Percentiles rank a stretch among this genome's conserved stretches.
Conservation (phyloP, 2,888 invertebrate genomes). For the Heterodera filipjevi region DNA sequence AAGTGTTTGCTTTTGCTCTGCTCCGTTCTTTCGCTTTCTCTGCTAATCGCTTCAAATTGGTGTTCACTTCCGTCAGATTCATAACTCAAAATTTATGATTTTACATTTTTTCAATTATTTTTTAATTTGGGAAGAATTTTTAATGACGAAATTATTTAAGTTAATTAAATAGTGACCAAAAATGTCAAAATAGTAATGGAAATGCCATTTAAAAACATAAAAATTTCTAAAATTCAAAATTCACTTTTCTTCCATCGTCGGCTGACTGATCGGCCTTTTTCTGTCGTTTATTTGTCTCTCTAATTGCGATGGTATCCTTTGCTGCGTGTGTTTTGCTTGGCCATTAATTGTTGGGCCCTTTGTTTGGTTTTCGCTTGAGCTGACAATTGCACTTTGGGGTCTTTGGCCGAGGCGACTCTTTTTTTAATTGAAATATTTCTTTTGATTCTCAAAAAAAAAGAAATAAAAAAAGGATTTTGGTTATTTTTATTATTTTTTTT, state of each 20-base stretch:
- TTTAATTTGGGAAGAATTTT: background rate
- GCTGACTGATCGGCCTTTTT: slow-evolving; percentile 2
- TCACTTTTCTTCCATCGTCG: background rate
- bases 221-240: too few species aligned
- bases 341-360: background rate
- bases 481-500: too few species aligned
- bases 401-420: background rate
- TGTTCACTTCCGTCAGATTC: background rate
- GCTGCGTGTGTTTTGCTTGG: background rate
- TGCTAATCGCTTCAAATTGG: background rate
- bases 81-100: background rate
- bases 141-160: too few species aligned
- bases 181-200: too few species aligned
- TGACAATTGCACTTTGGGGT: background rate
- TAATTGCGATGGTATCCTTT: background rate
- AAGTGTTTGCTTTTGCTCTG: background rate
- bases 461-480: background rate
- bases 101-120: background rate
- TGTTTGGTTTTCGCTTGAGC: background rate
- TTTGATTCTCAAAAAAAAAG: too few species aligned
- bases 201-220: too few species aligned
- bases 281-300: background rate
- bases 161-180: too few species aligned
- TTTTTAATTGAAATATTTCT: too few species aligned
- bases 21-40: background rate